Evolutionary conservation across 1,140 invertebrate species (phyloP).

Genomic region (Apis cerana): DNA sequence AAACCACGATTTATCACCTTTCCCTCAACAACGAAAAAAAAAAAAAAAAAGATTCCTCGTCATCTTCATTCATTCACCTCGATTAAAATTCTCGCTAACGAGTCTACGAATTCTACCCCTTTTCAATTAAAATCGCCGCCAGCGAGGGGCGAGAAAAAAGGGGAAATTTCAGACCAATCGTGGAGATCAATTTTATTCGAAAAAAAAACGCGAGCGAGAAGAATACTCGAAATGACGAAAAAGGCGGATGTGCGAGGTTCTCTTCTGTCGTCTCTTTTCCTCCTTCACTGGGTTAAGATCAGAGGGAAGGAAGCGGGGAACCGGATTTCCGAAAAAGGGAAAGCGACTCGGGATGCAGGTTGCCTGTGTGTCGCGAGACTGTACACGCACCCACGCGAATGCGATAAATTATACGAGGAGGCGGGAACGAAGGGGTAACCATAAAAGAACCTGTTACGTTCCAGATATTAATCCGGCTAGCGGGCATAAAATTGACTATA

Average conservation of each 20-base stretch:
- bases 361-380: constrained; percentile 59
- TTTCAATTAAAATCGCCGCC: constrained; percentile 25
- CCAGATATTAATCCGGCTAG: constrained; percentile 62
- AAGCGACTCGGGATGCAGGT: constrained; percentile 70
- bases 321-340: constrained; percentile 78
- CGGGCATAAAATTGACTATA: constrained; percentile 46
- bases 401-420: constrained; percentile 71
- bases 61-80: too few relatives aligned
- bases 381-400: constrained; percentile 60
- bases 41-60: background rate
- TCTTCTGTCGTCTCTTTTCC: constrained; percentile 13
- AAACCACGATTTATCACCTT: background rate
- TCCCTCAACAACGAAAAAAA: background rate
- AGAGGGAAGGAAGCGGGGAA: constrained; percentile 55
- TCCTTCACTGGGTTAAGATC: background rate
- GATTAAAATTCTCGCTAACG: background rate
- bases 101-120: background rate
- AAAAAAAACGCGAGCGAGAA: background rate
- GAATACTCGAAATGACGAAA: constrained; percentile 1
- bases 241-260: constrained; percentile 20
- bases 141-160: background rate
- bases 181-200: background rate
- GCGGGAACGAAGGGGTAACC: constrained; percentile 56
- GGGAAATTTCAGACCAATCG: background rate
- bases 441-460: constrained; percentile 75